Conservation (phyloP, 2,888 invertebrate genomes). For the Autographa gamma region DNA sequence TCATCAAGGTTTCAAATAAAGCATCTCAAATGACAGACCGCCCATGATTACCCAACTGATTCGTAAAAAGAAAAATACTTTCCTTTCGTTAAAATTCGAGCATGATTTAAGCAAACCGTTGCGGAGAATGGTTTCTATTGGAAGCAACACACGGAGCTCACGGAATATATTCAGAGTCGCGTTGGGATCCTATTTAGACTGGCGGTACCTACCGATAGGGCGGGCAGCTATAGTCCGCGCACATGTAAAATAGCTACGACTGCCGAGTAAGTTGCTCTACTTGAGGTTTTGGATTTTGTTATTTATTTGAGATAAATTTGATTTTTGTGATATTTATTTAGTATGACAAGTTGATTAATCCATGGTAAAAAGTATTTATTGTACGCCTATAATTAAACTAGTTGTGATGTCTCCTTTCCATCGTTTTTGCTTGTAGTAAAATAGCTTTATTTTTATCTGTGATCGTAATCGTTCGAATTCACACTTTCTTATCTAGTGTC, state of each 20-base stretch:
- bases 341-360: too few relatives aligned
- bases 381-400: too few relatives aligned
- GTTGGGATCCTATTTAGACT: constrained; percentile 85
- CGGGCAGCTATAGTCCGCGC: constrained; percentile 85
- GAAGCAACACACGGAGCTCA: constrained; percentile 76
- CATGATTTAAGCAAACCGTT: constrained; percentile 71
- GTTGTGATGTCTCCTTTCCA: too few relatives aligned
- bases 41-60: constrained; percentile 51
- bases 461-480: too few relatives aligned
- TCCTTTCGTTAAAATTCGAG: constrained; percentile 59
- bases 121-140: constrained; percentile 72
- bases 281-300: too few relatives aligned
- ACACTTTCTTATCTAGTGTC: too few relatives aligned
- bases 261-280: constrained; percentile 76
- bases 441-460: too few relatives aligned
- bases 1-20: too few relatives aligned
- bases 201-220: constrained; percentile 85
- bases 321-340: too few relatives aligned
- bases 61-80: constrained; percentile 33
- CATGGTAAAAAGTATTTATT: too few relatives aligned
- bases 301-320: too few relatives aligned
- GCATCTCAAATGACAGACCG: constrained; percentile 38
- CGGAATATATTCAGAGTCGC: constrained; percentile 85
- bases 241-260: constrained; percentile 87
- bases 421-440: too few relatives aligned